A percentile compares a stretch with the other conserved stretches of the same genome.
Conservation (phyloP, 2,113 vertebrate genomes). For the Malurus elegans region DNA sequence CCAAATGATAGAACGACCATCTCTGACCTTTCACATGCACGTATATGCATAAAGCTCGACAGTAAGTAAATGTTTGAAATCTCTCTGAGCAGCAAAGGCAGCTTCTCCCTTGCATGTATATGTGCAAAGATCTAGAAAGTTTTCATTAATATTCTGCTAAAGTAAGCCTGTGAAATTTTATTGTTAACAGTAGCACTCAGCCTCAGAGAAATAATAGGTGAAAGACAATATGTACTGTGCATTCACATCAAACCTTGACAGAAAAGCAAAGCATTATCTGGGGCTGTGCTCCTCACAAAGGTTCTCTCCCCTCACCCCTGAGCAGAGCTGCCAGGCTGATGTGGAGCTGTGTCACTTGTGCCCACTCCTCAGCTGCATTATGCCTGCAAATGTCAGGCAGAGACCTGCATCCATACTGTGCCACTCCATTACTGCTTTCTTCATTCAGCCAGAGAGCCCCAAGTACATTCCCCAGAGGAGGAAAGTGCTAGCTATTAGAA, state of each 20-base stretch:
- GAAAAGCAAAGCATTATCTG: not conserved
- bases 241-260: not conserved
- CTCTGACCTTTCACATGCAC: conserved; percentile 55
- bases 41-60: not conserved
- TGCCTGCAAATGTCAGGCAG: not conserved
- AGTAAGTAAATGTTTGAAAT: conserved; percentile 60
- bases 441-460: not conserved
- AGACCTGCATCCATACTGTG: not conserved
- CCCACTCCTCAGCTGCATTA: not conserved
- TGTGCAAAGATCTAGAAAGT: conserved; percentile 35
- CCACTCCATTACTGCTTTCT: not conserved
- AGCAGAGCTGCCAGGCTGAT: not conserved
- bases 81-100: conserved; percentile 31
- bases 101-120: not conserved
- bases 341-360: not conserved
- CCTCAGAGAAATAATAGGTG: conserved; percentile 32
- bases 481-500: not conserved
- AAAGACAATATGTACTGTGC: conserved; percentile 7
- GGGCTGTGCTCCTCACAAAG: not conserved
- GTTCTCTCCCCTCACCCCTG: not conserved
- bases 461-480: not conserved
- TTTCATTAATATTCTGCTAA: conserved; percentile 57
- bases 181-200: conserved; percentile 2
- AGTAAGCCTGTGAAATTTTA: conserved; percentile 37
- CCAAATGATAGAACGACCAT: conserved; percentile 45